phyloP scores from a whole-genome alignment of 2,888 invertebrate species.

The Atrina japonica region DNA sequence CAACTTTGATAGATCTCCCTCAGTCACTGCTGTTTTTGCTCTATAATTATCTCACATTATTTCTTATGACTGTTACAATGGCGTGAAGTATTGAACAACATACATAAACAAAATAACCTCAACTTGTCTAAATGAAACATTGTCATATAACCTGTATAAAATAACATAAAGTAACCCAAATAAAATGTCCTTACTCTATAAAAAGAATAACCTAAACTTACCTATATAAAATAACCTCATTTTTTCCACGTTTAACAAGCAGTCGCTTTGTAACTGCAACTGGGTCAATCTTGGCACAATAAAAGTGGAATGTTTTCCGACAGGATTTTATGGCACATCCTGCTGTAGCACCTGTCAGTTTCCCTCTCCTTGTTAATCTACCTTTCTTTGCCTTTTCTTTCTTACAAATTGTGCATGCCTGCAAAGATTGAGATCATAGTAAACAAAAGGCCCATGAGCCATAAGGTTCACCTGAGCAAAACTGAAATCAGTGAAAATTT shows the following conservation, averaged over 20 bases:
- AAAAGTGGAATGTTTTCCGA: conserved; percentile 86
- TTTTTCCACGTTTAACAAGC: conserved; percentile 20
- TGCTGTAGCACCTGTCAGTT: conserved; percentile 85
- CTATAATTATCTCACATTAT: no score
- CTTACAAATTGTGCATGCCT: conserved; percentile 87
- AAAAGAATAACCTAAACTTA: neutral
- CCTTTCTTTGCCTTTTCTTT: conserved; percentile 62
- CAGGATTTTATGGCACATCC: conserved; percentile 86
- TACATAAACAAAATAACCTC: no score
- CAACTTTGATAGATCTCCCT: no score
- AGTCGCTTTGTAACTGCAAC: conserved; percentile 32
- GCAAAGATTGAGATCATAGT: conserved; percentile 53
- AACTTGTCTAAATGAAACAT: no score
- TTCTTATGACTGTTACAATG: no score
- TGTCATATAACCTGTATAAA: no score
- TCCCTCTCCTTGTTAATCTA: conserved; percentile 5
- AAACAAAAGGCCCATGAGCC: no score
- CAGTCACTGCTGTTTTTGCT: no score
- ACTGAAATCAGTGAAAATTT: no score
- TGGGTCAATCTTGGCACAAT: conserved; percentile 83
- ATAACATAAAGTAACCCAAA: no score
- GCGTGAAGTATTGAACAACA: no score
- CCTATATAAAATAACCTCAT: conserved; percentile 39
- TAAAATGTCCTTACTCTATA: neutral
- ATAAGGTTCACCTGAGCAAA: no score